phyloP scores from a whole-genome alignment of 2,797 vertebrate species.

The Chlorospingus semifuscus region DNA sequence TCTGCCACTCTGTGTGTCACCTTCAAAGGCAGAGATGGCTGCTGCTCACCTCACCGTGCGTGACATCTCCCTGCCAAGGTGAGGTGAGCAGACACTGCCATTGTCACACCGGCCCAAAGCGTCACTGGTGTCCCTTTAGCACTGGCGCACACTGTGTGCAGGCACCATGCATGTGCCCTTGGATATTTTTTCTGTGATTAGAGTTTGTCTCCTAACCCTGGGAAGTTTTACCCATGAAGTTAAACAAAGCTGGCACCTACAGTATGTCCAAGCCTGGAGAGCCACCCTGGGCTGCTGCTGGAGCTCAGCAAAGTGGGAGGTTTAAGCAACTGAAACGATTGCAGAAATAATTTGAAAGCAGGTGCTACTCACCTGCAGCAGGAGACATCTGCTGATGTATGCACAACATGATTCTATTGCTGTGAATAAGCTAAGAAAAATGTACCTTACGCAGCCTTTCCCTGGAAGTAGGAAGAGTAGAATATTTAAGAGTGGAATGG shows the following conservation, averaged over 20 bases:
- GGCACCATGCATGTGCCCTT: not conserved
- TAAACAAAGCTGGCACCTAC: not conserved
- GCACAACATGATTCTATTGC: not conserved
- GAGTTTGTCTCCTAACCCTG: not conserved
- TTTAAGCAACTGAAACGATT: not conserved
- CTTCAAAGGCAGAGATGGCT: not conserved
- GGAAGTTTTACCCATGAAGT: not conserved
- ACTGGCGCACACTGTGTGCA: fast-evolving
- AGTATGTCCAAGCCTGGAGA: not conserved
- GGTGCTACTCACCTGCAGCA: conserved; percentile 26
- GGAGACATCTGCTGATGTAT: conserved; percentile 10
- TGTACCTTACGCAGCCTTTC: conserved; percentile 31
- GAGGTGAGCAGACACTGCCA: not conserved
- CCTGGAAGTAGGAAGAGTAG: not conserved
- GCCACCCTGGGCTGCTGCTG: not conserved
- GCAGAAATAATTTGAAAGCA: not conserved
- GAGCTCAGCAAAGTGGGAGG: not conserved
- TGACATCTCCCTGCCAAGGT: not conserved
- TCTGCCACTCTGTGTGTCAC: not conserved
- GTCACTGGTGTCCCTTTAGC: not conserved
- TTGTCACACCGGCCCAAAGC: not conserved
- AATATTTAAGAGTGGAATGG: not conserved
- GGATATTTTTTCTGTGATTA: not conserved
- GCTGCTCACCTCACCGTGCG: fast-evolving
- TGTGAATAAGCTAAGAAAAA: conserved; percentile 18